phyloP scores from a whole-genome alignment of 2,888 invertebrate genomes.

The Eilema caniola region DNA sequence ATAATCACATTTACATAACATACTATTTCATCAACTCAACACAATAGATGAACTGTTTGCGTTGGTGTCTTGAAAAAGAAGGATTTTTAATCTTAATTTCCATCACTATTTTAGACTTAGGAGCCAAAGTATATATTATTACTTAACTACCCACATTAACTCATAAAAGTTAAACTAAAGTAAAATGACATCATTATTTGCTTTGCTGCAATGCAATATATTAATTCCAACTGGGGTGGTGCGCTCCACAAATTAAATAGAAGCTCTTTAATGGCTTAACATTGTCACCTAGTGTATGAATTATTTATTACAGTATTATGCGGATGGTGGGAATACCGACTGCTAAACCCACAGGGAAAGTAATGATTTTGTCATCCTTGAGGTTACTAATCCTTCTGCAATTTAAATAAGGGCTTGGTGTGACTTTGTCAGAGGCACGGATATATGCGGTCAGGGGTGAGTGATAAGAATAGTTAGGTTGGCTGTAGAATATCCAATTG shows the following conservation, averaged over 20 bases:
- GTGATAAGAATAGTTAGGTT: background rate
- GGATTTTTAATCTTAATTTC: too few relatives aligned
- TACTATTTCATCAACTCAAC: too few relatives aligned
- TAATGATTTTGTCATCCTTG: conserved; percentile 41
- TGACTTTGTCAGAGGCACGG: background rate
- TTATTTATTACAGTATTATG: conserved; percentile 65
- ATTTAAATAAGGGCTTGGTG: conserved; percentile 25
- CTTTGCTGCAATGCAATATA: conserved; percentile 33
- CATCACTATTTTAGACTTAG: background rate
- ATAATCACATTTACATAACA: too few relatives aligned
- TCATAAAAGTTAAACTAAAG: background rate
- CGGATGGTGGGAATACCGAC: conserved; percentile 45
- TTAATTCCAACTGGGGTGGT: conserved; percentile 39
- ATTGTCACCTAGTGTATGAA: conserved; percentile 60
- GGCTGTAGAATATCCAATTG: background rate
- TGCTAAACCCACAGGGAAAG: conserved; percentile 34
- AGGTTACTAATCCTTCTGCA: conserved; percentile 40
- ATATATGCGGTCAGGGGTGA: too few relatives aligned
- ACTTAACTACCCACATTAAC: background rate
- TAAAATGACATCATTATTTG: conserved; percentile 19
- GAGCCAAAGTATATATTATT: background rate
- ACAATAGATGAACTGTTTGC: too few relatives aligned
- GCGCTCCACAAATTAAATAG: conserved; percentile 58
- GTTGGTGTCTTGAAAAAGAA: too few relatives aligned
- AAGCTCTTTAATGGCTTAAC: conserved; percentile 58